Evolutionary conservation across 2,797 vertebrate genomes (phyloP).

Genomic region (Buceros bicornis): DNA sequence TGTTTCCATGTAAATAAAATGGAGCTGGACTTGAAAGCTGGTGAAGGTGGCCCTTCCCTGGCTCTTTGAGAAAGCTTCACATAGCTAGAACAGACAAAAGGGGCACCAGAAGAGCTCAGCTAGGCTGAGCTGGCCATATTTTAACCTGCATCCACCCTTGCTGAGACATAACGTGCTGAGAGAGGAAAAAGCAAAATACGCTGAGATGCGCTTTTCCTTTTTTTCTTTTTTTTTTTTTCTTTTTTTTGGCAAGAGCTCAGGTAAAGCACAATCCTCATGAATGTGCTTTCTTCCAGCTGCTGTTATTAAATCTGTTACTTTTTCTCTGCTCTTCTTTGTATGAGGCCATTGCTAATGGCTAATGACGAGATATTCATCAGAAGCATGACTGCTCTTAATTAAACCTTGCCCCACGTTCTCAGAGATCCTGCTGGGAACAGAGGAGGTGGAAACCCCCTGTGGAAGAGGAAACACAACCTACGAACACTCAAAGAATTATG

Average conservation of each 20-base stretch:
- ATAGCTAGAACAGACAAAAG: background rate
- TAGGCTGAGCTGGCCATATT: background rate
- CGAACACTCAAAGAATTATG: conserved; percentile 12
- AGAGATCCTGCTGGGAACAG: conserved; percentile 48
- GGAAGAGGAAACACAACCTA: conserved; percentile 41
- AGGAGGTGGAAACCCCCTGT: conserved; percentile 16
- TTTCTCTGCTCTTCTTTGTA: conserved; percentile 8
- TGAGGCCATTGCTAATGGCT: conserved; percentile 39
- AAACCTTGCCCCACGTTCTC: conserved; percentile 55
- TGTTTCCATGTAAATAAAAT: background rate
- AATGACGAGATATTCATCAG: conserved; percentile 64
- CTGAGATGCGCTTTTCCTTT: background rate
- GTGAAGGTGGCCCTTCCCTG: background rate
- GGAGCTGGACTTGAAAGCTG: background rate
- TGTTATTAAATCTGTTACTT: conserved; percentile 14
- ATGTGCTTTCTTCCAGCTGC: conserved; percentile 10
- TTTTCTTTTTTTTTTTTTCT: background rate
- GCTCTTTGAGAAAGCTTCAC: background rate
- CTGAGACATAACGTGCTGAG: background rate
- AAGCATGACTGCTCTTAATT: conserved; percentile 66
- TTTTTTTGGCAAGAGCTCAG: background rate
- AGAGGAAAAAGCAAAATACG: background rate
- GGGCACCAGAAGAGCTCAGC: background rate
- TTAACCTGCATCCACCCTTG: background rate
- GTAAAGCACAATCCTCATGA: background rate